Conservation (phyloP, 1,140 invertebrate genomes). For the Conus betulinus region DNA sequence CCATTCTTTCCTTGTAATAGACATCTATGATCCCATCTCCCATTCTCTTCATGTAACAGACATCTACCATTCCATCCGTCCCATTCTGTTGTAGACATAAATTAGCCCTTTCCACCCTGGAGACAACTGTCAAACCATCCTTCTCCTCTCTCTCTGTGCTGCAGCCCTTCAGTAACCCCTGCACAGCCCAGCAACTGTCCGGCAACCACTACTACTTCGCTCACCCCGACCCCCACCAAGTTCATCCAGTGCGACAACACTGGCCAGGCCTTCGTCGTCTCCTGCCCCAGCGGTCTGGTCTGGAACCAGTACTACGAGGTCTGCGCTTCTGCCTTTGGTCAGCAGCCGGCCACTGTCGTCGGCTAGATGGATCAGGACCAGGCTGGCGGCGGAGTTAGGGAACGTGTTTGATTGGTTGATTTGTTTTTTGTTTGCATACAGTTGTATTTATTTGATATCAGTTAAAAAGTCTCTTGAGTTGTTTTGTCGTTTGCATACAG, state of each 20-base stretch:
- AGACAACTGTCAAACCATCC: too few species aligned
- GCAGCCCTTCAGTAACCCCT: slow-evolving; percentile 38
- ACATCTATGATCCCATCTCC: too few species aligned
- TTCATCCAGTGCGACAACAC: slow-evolving; percentile 58
- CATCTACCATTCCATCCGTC: too few species aligned
- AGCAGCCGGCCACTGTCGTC: not conserved
- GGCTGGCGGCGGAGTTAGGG: not conserved
- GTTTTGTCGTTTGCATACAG: too few species aligned
- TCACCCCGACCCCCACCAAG: slow-evolving; percentile 53
- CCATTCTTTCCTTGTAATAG: too few species aligned
- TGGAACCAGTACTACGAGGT: slow-evolving; percentile 54
- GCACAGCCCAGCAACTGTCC: slow-evolving; percentile 45
- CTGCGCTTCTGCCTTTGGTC: slow-evolving; percentile 49
- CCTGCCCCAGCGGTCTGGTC: slow-evolving; percentile 53
- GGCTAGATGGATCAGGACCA: not conserved
- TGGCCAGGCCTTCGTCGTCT: slow-evolving; percentile 49
- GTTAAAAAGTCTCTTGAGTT: too few species aligned
- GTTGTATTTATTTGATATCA: too few species aligned
- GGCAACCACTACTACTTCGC: slow-evolving; percentile 55
- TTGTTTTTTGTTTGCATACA: too few species aligned
- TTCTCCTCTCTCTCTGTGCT: not conserved
- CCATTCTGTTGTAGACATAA: too few species aligned
- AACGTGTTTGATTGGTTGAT: not conserved
- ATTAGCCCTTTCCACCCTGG: too few species aligned
- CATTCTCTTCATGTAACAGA: too few species aligned